phyloP scores from a whole-genome alignment of 35 echinoderm and acorn worm species.

The Anneissia japonica region DNA sequence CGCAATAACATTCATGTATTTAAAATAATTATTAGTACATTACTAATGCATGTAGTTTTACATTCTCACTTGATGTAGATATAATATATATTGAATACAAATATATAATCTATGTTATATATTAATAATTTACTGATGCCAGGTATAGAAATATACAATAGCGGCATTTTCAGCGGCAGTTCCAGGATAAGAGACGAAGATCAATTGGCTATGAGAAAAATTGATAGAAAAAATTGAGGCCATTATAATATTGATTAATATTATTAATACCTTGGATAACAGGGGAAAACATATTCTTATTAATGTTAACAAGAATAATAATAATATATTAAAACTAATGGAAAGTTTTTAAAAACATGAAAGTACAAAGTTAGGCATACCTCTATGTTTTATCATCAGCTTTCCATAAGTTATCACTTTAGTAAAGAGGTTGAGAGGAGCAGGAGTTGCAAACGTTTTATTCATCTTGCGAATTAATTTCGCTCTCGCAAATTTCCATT shows the following conservation, averaged over 20 bases:
- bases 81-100: too few species aligned
- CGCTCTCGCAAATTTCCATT: slow-evolving; percentile 98
- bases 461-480: slow-evolving; percentile 97
- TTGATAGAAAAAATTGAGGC: background rate
- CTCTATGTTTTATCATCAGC: slow-evolving; percentile 72
- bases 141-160: too few species aligned
- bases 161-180: too few species aligned
- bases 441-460: slow-evolving; percentile 76
- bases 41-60: too few species aligned
- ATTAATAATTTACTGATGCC: too few species aligned
- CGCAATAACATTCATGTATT: too few species aligned
- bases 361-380: slow-evolving; percentile 27
- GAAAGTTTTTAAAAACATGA: background rate
- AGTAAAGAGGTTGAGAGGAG: slow-evolving; percentile 85
- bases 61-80: too few species aligned
- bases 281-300: background rate
- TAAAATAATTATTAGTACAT: too few species aligned
- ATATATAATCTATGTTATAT: too few species aligned
- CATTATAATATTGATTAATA: background rate
- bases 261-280: background rate
- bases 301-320: background rate
- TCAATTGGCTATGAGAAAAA: background rate
- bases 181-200: too few species aligned
- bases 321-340: background rate
- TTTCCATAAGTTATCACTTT: slow-evolving; percentile 79